Evolutionary conservation across 1,140 invertebrate genomes (phyloP), one percentile per base, ranked within the genome.

Genomic region (Druon quercuslanigerum): DNA sequence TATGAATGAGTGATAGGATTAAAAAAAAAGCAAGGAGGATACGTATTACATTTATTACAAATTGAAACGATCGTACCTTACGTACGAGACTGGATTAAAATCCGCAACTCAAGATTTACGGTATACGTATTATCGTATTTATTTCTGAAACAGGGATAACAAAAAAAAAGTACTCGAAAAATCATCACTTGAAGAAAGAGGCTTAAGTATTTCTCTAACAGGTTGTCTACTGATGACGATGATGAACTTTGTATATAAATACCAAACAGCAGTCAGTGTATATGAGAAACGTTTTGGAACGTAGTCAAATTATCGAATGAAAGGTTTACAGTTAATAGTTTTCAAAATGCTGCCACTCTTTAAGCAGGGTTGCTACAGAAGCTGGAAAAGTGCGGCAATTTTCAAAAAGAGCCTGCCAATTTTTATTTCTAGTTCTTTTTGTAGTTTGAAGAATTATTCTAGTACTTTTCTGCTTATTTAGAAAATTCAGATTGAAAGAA

Each of bases 141-240:
- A 33, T 66, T 8, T 33, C 11, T 33, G 19, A 14, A 16, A 12
- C 14, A 66, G 12, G 20, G 60, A 66, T 66, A 16, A 3, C 20
- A 25, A 25, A n/a, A 46, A 20, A 20, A 33, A 60, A 19, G 33
- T 66, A 16, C 8, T 40, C 6, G 6, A 14, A 8, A 7, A 46
- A 66, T 60, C 16, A 14, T 16, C 57, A 60, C 25, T 33, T 66
- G 25, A 66, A 66, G 40, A 56, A n/a, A 66, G 60, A 66, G 60
- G 60, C 25, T 66, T 66, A 66, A 66, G 60, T 66, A 40, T 40
- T 66, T 40, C 60, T 66, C 60, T 14, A 66, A 33, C 25, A 66
- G 40, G 57, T 66, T 54, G 52, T n/a, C n/a, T 9, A 7, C 3
- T 19, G 52, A n/a, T 33, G 33, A 66, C 25, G 25, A 33, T 66